A percentile compares a stretch with the other conserved stretches of the same genome.
These are phyloP conservation scores for Riparia riparia DNA, from an alignment of 2,113 vertebrate species.

Conservation along the genomic window DNA sequence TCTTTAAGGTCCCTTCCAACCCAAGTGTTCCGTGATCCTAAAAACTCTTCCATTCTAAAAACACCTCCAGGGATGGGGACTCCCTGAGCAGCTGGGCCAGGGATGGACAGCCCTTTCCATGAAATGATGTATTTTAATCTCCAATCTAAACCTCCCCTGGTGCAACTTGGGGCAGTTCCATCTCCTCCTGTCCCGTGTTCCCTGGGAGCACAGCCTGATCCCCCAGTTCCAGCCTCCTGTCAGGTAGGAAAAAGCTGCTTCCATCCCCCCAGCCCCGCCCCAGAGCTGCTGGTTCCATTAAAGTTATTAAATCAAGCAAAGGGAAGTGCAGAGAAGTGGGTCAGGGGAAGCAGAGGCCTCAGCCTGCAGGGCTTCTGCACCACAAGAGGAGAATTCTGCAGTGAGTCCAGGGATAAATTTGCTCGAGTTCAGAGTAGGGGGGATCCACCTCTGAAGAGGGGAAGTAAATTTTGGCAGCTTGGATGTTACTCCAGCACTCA, in stretches of 20 bases:
- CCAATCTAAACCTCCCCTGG: too few species aligned
- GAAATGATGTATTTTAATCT: not conserved
- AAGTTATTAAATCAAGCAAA: fast-evolving
- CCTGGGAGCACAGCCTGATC: not conserved
- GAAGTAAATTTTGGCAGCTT: not conserved
- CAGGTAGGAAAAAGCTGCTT: not conserved
- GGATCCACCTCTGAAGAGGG: not conserved
- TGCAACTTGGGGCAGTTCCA: not conserved
- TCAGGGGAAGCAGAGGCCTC: too few species aligned
- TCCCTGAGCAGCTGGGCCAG: not conserved
- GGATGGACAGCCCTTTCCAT: not conserved
- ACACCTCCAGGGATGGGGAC: not conserved
- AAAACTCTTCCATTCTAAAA: not conserved
- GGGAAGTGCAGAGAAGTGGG: not conserved
- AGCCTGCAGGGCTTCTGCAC: too few species aligned
- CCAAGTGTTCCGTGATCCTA: not conserved
- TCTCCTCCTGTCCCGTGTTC: not conserved
- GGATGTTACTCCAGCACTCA: not conserved
- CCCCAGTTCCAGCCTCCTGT: not conserved
- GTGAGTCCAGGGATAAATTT: not conserved
- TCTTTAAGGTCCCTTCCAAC: not conserved
- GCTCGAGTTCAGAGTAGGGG: not conserved
- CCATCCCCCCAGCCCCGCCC: not conserved
- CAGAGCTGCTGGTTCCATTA: not conserved
- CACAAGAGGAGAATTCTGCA: not conserved